These are phyloP conservation scores for Anastatus disparis DNA, from an alignment of 1,140 invertebrate genomes.

Conservation along the genomic window DNA sequence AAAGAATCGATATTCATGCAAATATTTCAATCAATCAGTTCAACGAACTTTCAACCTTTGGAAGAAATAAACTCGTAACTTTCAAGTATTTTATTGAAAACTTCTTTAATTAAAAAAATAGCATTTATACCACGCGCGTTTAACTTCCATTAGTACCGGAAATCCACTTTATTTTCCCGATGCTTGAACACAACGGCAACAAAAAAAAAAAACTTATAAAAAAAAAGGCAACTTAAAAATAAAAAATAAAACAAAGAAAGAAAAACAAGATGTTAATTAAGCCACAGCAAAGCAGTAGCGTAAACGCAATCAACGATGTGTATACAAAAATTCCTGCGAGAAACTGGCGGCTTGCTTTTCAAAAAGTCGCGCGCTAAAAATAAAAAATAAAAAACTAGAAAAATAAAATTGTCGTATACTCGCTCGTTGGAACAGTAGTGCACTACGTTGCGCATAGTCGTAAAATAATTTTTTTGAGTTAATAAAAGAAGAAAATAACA, in stretches of 20 bases:
- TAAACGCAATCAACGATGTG: conserved; percentile 2
- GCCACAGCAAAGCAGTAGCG: not conserved
- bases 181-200: not conserved
- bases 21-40: too few relatives aligned
- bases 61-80: not conserved
- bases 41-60: too few relatives aligned
- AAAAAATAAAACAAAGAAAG: not conserved
- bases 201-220: too few relatives aligned
- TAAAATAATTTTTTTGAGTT: too few relatives aligned
- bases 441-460: too few relatives aligned
- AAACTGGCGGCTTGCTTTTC: conserved; percentile 9
- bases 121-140: not conserved
- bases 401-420: too few relatives aligned
- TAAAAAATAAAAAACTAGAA: too few relatives aligned
- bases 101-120: conserved; percentile 9
- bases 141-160: conserved; percentile 9
- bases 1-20: too few relatives aligned
- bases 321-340: not conserved
- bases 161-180: conserved; percentile 6
- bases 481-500: too few relatives aligned
- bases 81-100: conserved; percentile 4
- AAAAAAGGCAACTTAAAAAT: too few relatives aligned
- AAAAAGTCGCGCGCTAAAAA: too few relatives aligned
- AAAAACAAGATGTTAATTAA: conserved; percentile 9
- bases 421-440: too few relatives aligned